Percentiles rank a stretch among this genome's conserved stretches.
Evolutionary conservation across 2,888 invertebrate genomes (phyloP).

Genomic region (Tenthredo scrophulariae): DNA sequence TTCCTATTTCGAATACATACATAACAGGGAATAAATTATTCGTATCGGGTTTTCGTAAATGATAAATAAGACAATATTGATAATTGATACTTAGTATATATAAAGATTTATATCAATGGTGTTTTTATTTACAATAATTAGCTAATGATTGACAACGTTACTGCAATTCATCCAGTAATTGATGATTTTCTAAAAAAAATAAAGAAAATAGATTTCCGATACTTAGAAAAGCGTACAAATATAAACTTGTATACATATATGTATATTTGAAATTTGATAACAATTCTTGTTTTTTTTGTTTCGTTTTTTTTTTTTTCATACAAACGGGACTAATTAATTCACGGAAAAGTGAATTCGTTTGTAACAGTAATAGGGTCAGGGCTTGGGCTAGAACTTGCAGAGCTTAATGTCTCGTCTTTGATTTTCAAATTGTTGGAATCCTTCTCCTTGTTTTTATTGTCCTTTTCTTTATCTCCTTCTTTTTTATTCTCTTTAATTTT

Average conservation of each 20-base stretch:
- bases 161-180: constrained; percentile 9
- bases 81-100: background rate
- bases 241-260: background rate
- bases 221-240: constrained; percentile 21
- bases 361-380: constrained; percentile 79
- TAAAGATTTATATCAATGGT: background rate
- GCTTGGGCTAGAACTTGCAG: constrained; percentile 88
- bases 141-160: constrained; percentile 20
- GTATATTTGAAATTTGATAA: constrained; percentile 3
- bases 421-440: constrained; percentile 82
- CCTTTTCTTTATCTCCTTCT: constrained; percentile 82
- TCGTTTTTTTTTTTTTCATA: background rate
- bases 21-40: too few species aligned
- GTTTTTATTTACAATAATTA: constrained; percentile 46
- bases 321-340: constrained; percentile 11
- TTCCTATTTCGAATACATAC: too few species aligned
- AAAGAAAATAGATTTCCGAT: background rate
- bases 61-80: background rate
- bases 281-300: background rate
- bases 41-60: background rate
- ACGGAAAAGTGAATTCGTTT: constrained; percentile 73
- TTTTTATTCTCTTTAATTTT: constrained; percentile 89
- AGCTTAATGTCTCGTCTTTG: constrained; percentile 88
- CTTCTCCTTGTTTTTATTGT: constrained; percentile 79
- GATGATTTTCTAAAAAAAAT: constrained; percentile 1